Evolutionary conservation across 1,140 invertebrate genomes (phyloP), one percentile per base, ranked within the genome.

Genomic region (Apolygus lucorum): DNA sequence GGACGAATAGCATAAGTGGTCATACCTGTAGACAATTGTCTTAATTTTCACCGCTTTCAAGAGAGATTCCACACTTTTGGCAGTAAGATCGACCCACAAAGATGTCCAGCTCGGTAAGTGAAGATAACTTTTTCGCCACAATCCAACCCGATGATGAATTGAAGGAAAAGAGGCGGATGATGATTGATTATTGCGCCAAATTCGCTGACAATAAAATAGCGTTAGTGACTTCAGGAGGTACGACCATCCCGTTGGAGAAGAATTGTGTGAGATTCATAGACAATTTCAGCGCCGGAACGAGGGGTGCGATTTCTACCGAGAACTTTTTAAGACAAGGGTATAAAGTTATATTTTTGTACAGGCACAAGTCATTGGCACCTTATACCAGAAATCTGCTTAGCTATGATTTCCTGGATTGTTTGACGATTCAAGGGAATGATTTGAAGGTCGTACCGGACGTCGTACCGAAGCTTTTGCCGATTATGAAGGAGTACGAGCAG

Each of bases 201-300:
- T 88, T 91, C 75, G 80, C 81, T 54, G 82, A 85, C 49, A 84
- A 83, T 73, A 86, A 85, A 76, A 85, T 92, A 72, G 90, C 87
- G 59, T 79, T 94, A 68, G 82, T 94, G 1, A 93, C 91, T 70
- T 97, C 94, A 74, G 96, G 96, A 24, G 96, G 96, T 28, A 99
- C 96, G 22, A 96, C 91, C 26, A 93, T 98, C 1, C 96, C 96
- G 0, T 79, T 99, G 62, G 97, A 99, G 78, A 91, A 95, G 75
- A 96, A 96, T 75, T 98, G 95, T 2, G 96, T 99, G 0, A 84
- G 97, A 63, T 99, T 93, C 81, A 92, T 99, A 54, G 96, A 99
- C 77, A 99, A 99, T 82, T 99, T 99, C 80, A 98, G 95, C 79
- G 91, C 92, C 17, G 97, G 97, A 42, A 96, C 89, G 0, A 84